These are phyloP conservation scores for Nipponia nippon DNA, from an alignment of 2,113 vertebrate species.

Conservation along the genomic window DNA sequence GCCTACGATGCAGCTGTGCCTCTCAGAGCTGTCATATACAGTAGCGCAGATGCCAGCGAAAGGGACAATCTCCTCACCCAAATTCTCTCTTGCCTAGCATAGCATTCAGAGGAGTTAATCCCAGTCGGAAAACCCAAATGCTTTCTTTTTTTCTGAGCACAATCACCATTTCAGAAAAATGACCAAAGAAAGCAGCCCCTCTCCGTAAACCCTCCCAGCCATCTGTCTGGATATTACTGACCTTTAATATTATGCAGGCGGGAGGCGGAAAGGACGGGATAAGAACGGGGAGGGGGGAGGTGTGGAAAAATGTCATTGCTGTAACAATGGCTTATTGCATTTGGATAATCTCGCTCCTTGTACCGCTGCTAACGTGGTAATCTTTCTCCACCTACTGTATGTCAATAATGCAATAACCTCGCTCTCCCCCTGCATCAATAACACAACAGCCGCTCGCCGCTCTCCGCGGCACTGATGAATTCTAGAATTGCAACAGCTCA, in stretches of 20 bases:
- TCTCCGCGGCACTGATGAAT: conserved; percentile 10
- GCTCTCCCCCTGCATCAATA: conserved; percentile 26
- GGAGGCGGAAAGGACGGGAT: conserved; percentile 7
- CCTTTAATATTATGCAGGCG: conserved; percentile 20
- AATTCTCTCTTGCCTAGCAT: not conserved
- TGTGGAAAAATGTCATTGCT: conserved; percentile 30
- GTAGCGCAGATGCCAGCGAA: not conserved
- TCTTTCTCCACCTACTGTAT: conserved; percentile 47
- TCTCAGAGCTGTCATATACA: not conserved
- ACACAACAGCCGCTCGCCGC: conserved; percentile 16
- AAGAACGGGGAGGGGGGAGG: not conserved
- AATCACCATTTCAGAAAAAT: conserved; percentile 39
- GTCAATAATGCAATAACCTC: conserved; percentile 59
- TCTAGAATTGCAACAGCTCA: conserved; percentile 57
- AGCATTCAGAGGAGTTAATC: not conserved
- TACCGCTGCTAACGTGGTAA: conserved; percentile 4
- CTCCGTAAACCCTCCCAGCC: conserved; percentile 36
- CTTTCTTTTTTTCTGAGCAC: not conserved
- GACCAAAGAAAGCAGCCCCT: conserved; percentile 41
- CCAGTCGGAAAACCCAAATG: not conserved
- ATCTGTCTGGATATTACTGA: conserved; percentile 59
- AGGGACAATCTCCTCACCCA: not conserved
- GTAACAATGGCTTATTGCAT: conserved; percentile 57
- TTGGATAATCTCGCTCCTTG: conserved; percentile 50
- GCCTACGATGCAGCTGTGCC: not conserved